These are phyloP conservation scores for Athene noctua DNA, from an alignment of 2,113 vertebrate species.

Conservation along the genomic window DNA sequence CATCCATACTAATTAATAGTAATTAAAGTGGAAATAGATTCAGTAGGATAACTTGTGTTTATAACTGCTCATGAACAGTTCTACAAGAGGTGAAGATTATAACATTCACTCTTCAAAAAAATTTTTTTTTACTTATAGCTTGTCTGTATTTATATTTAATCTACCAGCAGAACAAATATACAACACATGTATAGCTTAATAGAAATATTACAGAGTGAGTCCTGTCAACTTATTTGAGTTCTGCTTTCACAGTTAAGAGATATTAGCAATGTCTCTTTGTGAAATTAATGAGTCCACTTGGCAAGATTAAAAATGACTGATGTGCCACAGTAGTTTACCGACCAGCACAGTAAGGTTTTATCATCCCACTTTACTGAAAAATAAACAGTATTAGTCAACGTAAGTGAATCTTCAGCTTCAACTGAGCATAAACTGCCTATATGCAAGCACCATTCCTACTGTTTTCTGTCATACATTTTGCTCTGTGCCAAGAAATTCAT, in stretches of 20 bases:
- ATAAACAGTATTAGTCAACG: background rate
- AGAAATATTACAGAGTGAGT: background rate
- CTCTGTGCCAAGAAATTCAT: slow-evolving; percentile 30
- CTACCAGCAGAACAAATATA: background rate
- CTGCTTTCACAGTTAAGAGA: background rate
- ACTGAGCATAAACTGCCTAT: background rate
- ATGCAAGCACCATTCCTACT: background rate
- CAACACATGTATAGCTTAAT: background rate
- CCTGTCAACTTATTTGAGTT: background rate
- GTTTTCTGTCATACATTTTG: background rate
- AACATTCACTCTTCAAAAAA: background rate
- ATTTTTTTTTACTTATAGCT: background rate
- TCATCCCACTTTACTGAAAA: background rate
- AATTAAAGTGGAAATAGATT: background rate
- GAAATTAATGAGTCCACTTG: background rate
- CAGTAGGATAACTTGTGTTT: background rate
- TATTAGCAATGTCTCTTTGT: background rate
- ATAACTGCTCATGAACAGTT: background rate
- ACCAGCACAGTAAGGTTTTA: background rate
- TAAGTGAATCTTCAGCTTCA: background rate
- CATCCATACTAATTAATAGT: background rate
- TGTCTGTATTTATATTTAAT: background rate
- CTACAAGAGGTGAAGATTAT: background rate
- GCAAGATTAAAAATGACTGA: background rate
- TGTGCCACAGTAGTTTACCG: background rate